phyloP scores from a whole-genome alignment of 64 coral and sea anemone species.

The Trachythela sp. region DNA sequence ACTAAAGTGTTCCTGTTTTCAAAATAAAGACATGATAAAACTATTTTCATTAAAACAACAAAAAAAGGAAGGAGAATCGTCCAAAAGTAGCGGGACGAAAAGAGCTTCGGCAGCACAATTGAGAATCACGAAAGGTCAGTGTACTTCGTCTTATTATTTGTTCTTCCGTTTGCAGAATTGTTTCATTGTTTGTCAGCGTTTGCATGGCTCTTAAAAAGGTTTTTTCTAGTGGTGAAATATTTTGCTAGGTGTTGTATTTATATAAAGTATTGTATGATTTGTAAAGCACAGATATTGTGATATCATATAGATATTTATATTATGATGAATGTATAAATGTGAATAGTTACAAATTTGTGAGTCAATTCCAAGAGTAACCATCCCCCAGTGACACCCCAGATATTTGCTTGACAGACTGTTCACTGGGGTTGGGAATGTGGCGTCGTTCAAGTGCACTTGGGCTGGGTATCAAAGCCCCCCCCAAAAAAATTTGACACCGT shows the following conservation, averaged over 20 bases:
- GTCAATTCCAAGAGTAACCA: too few species aligned
- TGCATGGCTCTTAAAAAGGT: too few species aligned
- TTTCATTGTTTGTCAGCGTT: constrained; percentile 20
- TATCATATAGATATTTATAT: too few species aligned
- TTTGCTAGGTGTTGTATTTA: background rate
- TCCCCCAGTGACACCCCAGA: too few species aligned
- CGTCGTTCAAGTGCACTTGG: too few species aligned
- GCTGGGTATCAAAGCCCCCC: too few species aligned
- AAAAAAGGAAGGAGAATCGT: constrained; percentile 95
- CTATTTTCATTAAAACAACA: constrained; percentile 97
- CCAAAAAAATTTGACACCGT: too few species aligned
- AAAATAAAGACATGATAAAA: constrained; percentile 79
- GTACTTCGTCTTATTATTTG: constrained; percentile 16
- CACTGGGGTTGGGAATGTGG: too few species aligned
- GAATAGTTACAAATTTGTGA: too few species aligned
- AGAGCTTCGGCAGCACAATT: constrained; percentile 95
- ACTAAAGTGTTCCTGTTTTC: background rate
- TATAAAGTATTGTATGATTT: background rate
- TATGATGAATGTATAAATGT: too few species aligned
- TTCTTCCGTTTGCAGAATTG: constrained; percentile 34
- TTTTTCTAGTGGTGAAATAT: background rate
- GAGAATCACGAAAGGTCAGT: constrained; percentile 87
- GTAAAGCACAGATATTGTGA: too few species aligned
- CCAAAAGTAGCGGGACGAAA: constrained; percentile 75
- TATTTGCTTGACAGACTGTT: too few species aligned